Evolutionary conservation across 30 jellyfish, hydroid and myxozoan species (phyloP).

Genomic region (Chironex yamaguchii): DNA sequence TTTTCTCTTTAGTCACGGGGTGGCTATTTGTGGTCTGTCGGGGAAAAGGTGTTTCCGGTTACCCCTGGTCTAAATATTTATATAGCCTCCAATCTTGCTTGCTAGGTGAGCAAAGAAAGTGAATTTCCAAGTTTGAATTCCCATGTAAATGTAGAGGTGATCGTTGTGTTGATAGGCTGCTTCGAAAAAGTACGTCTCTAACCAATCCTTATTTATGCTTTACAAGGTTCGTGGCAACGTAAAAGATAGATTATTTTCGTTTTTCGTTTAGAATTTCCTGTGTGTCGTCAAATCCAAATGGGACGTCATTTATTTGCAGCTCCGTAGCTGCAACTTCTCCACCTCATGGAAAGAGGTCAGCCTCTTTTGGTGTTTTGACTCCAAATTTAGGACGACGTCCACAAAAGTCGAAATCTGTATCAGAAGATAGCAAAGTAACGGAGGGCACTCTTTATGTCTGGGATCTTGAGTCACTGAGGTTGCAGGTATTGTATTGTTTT

Average conservation of each 20-base stretch:
- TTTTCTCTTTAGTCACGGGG: too few relatives aligned
- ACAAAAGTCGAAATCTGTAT: constrained; percentile 53
- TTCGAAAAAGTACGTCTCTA: too few relatives aligned
- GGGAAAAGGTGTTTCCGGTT: too few relatives aligned
- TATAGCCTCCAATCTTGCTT: too few relatives aligned
- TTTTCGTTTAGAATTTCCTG: neutral
- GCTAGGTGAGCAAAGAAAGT: too few relatives aligned
- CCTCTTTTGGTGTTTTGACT: constrained; percentile 7
- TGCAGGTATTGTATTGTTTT: constrained; percentile 30
- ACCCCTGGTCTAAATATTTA: too few relatives aligned
- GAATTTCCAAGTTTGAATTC: too few relatives aligned
- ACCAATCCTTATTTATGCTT: too few relatives aligned
- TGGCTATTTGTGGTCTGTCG: too few relatives aligned
- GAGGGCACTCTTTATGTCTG: constrained; percentile 80
- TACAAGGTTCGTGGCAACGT: too few relatives aligned
- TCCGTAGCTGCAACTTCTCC: constrained; percentile 57
- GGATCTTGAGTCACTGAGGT: constrained; percentile 79
- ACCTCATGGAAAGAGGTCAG: constrained; percentile 12
- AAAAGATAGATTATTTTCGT: neutral
- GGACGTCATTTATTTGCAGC: constrained; percentile 74
- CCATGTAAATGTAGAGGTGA: too few relatives aligned
- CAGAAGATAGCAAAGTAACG: constrained; percentile 60
- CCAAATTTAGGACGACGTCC: neutral
- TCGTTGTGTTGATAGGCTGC: too few relatives aligned
- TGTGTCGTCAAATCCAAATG: constrained; percentile 61